These are phyloP conservation scores for Orbicella faveolata DNA, from an alignment of 64 coral and sea anemone genomes.

Conservation along the genomic window DNA sequence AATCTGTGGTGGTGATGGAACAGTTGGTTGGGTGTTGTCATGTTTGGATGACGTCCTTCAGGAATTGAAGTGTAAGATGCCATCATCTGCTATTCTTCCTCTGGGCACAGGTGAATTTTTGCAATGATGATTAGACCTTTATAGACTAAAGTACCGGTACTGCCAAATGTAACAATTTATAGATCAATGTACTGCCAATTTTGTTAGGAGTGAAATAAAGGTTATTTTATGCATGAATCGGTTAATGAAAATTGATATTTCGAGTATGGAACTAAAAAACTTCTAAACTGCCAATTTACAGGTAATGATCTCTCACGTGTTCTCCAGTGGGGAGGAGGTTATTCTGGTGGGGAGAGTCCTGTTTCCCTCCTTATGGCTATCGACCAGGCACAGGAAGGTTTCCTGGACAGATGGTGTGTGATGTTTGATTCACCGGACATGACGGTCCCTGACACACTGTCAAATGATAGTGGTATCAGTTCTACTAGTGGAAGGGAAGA, in stretches of 20 bases:
- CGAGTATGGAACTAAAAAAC: neutral
- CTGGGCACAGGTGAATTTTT: conserved; percentile 81
- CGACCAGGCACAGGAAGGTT: conserved; percentile 65
- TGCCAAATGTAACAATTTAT: no score
- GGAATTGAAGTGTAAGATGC: conserved; percentile 73
- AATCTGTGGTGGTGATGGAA: conserved; percentile 91
- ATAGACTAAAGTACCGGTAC: no score
- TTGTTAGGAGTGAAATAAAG: no score
- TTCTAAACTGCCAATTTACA: neutral
- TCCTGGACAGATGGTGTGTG: conserved; percentile 80
- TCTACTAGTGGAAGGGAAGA: conserved; percentile 54
- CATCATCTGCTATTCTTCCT: conserved; percentile 83
- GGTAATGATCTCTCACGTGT: conserved; percentile 96
- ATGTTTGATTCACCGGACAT: conserved; percentile 76
- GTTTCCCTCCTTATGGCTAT: conserved; percentile 83
- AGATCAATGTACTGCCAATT: no score
- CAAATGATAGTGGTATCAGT: conserved; percentile 67
- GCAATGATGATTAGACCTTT: no score
- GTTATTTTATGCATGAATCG: no score
- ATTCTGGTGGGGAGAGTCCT: conserved; percentile 73
- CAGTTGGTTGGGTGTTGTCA: conserved; percentile 95
- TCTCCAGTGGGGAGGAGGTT: conserved; percentile 88
- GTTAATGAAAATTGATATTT: no score
- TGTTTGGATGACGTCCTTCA: conserved; percentile 83
- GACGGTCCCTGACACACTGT: conserved; percentile 42